phyloP scores from a whole-genome alignment of 2,113 vertebrate genomes.

The Vidua macroura region DNA sequence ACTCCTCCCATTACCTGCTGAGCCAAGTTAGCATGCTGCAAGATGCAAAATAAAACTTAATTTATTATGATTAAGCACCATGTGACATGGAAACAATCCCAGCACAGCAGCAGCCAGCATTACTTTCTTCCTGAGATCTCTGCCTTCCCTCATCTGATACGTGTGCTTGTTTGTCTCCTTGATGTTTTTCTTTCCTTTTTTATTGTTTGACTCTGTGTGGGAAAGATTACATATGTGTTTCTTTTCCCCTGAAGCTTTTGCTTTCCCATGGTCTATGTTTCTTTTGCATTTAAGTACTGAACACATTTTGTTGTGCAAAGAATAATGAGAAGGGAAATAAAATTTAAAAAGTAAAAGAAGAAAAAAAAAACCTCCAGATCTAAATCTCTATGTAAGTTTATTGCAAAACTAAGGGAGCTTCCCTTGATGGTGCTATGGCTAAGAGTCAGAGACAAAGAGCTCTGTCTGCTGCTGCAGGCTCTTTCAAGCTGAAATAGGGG shows the following conservation, averaged over 20 bases:
- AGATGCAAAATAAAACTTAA: constrained; percentile 51
- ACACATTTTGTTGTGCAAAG: neutral
- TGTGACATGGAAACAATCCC: constrained; percentile 10
- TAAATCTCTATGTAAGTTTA: neutral
- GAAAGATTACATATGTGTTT: neutral
- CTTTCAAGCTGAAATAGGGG: neutral
- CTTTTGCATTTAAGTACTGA: neutral
- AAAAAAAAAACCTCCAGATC: neutral
- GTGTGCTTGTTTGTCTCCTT: neutral
- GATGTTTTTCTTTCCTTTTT: neutral
- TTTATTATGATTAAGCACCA: constrained; percentile 49
- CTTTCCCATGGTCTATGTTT: neutral
- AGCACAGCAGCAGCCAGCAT: constrained; percentile 3
- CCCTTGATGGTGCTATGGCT: neutral
- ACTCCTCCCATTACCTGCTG: constrained; percentile 49
- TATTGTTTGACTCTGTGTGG: neutral
- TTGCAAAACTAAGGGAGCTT: neutral
- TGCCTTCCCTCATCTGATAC: neutral
- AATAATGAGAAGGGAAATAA: neutral
- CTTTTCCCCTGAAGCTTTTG: neutral
- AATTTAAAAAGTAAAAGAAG: neutral
- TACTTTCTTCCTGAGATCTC: neutral
- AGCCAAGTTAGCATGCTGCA: constrained; percentile 36
- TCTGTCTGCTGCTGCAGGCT: neutral
- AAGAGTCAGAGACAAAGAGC: neutral